A percentile compares a stretch with the other conserved stretches of the same genome.
These are phyloP conservation scores for Scaptomyza caliginosa DNA, from an alignment of 2,888 invertebrate species.

Conservation along the genomic window DNA sequence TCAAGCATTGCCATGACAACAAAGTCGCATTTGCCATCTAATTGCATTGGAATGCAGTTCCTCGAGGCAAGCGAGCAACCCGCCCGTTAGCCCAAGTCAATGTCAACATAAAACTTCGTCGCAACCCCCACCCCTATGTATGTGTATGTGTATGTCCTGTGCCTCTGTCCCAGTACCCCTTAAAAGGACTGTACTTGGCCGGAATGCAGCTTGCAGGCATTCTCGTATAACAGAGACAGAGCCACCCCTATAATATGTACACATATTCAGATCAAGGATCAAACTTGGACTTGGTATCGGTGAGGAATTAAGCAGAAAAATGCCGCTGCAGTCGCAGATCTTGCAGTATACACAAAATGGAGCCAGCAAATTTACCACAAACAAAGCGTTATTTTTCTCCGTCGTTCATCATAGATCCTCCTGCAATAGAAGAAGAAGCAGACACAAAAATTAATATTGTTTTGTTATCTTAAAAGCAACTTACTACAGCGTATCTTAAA, in stretches of 20 bases:
- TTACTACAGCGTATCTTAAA: constrained; percentile 3
- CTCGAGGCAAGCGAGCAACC: constrained; percentile 33
- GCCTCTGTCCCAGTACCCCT: constrained; percentile 17
- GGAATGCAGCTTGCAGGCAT: constrained; percentile 67
- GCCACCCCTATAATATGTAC: constrained; percentile 63
- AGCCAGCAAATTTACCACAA: constrained; percentile 76
- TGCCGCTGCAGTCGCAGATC: constrained; percentile 47
- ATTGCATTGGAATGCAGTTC: constrained; percentile 74
- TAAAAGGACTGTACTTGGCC: constrained; percentile 60
- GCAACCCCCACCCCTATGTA: constrained; percentile 57
- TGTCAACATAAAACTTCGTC: constrained; percentile 56
- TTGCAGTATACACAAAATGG: constrained; percentile 1
- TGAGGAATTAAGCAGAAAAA: constrained; percentile 22
- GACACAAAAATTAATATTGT: not conserved
- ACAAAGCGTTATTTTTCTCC: constrained; percentile 82
- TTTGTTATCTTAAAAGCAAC: constrained; percentile 3
- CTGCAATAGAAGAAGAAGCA: constrained; percentile 63
- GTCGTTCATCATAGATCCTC: constrained; percentile 83
- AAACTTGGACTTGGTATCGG: constrained; percentile 48
- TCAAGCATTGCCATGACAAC: constrained; percentile 48
- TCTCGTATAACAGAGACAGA: constrained; percentile 41
- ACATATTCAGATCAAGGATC: constrained; percentile 37
- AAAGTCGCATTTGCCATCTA: constrained; percentile 49
- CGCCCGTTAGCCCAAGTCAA: constrained; percentile 67
- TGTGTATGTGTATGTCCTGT: constrained; percentile 5